Evolutionary conservation across 2,797 vertebrate species (phyloP).

Genomic region (Gallinago nigripennis): DNA sequence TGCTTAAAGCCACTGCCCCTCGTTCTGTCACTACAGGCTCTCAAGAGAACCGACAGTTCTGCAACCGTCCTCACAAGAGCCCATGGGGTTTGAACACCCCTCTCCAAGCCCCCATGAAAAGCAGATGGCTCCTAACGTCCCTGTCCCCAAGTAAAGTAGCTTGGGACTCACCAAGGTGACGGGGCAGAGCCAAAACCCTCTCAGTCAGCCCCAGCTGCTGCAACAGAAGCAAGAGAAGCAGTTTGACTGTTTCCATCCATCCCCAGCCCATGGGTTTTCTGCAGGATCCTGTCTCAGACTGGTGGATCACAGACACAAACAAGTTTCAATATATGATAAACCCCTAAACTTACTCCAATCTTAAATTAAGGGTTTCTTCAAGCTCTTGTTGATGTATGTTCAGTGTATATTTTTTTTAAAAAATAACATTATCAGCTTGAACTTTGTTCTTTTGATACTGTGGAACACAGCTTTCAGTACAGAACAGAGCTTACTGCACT

Average conservation of each 20-base stretch:
- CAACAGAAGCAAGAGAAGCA: not conserved
- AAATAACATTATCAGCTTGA: not conserved
- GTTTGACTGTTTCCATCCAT: not conserved
- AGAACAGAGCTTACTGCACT: not conserved
- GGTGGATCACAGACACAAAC: not conserved
- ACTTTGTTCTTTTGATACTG: rapidly evolving
- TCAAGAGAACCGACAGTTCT: not conserved
- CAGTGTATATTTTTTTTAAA: not conserved
- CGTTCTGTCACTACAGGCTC: no score
- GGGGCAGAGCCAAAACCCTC: not conserved
- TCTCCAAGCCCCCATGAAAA: not conserved
- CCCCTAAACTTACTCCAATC: not conserved
- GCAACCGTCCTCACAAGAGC: not conserved
- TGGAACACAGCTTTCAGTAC: not conserved
- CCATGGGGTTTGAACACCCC: not conserved
- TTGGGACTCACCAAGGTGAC: not conserved
- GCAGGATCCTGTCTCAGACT: not conserved
- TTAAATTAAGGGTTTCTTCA: not conserved
- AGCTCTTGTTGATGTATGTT: not conserved
- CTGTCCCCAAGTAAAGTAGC: not conserved
- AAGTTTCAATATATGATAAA: not conserved
- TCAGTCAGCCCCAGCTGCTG: not conserved
- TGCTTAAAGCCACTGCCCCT: no score
- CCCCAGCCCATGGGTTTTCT: not conserved
- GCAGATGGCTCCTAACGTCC: not conserved